Conservation (phyloP, 2,888 invertebrate species). For the Tryphoninae sp. region DNA sequence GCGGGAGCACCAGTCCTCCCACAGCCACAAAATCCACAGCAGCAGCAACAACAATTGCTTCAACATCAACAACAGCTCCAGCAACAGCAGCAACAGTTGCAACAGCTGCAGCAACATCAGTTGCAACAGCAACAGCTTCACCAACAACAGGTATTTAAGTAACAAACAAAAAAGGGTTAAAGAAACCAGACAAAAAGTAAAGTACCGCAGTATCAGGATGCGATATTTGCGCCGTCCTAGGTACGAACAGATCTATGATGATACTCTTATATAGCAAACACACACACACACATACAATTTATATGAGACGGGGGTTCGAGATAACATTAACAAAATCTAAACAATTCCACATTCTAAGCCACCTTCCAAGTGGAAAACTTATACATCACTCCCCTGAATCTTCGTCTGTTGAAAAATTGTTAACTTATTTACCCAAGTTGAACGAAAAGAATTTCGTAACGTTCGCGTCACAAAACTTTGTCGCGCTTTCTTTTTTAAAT, state of each 20-base stretch:
- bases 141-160: constrained; percentile 83
- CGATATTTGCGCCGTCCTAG: constrained; percentile 29
- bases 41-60: constrained; percentile 82
- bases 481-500: constrained; percentile 5
- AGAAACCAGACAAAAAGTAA: constrained; percentile 6
- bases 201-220: constrained; percentile 29
- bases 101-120: constrained; percentile 82
- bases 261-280: constrained; percentile 17
- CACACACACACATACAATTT: constrained; percentile 38
- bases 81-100: constrained; percentile 83
- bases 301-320: constrained; percentile 46
- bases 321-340: constrained; percentile 32
- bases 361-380: constrained; percentile 10
- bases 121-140: constrained; percentile 83
- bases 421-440: constrained; percentile 52
- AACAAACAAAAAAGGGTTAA: constrained; percentile 58
- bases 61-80: constrained; percentile 81
- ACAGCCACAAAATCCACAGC: constrained; percentile 70
- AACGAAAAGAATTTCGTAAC: constrained; percentile 37
- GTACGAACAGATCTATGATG: constrained; percentile 33
- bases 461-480: constrained; percentile 25
- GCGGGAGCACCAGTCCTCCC: constrained; percentile 75
- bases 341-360: constrained; percentile 24
- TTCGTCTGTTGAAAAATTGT: constrained; percentile 52
- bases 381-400: constrained; percentile 31